Base-by-base conservation (phyloP, 2,888 invertebrate genomes). In the Frankliniella fusca region DNA sequence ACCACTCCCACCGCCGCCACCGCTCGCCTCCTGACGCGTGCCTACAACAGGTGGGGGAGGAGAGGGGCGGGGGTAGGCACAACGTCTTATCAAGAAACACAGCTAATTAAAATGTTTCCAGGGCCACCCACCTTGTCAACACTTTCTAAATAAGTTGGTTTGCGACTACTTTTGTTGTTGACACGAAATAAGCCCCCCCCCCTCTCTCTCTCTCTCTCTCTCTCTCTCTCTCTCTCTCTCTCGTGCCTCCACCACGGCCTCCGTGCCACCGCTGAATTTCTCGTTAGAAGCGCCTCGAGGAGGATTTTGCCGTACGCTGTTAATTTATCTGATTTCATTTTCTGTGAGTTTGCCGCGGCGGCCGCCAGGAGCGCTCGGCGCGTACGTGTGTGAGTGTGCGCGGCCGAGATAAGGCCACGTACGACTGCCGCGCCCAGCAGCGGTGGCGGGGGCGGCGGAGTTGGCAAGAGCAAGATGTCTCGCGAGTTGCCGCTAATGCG, bases 91-190 rank as follows among this genome's bases (percentile, higher is more conserved):
- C 70, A 76, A 76, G 70, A 76, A 76, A 76, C 27, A 76, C 70
- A 76, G 70, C 70, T 76, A 76, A 76, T 76, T 76, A 76, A 76
- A 76, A 76, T 76, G 70, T 76, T 76, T 76, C 70, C 70, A 23
- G 61, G n/a, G 61, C 12, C 70, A 27, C 70, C 70, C 70, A 76
- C 70, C 70, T 76, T 76, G 70, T 76, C 70, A 76, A 76, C 70
- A 76, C 70, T 76, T 76, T 76, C 70, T 76, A 76, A 76, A 76
- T 76, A 76, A 76, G 70, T 76, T 76, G 61, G 70, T 9, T 7
- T 61, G 61, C 15, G 61, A 11, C 70, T 76, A 76, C 70, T 76
- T 76, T 76, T 23, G 70, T 76, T 76, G 70, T 76, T 76, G 70
- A 76, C 70, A 76, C 70, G 70, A 76, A 76, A 76, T 76, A 76